These are phyloP conservation scores for Brachyhypopomus occidentalis DNA, from an alignment of 2,113 vertebrate species.

Conservation along the genomic window DNA sequence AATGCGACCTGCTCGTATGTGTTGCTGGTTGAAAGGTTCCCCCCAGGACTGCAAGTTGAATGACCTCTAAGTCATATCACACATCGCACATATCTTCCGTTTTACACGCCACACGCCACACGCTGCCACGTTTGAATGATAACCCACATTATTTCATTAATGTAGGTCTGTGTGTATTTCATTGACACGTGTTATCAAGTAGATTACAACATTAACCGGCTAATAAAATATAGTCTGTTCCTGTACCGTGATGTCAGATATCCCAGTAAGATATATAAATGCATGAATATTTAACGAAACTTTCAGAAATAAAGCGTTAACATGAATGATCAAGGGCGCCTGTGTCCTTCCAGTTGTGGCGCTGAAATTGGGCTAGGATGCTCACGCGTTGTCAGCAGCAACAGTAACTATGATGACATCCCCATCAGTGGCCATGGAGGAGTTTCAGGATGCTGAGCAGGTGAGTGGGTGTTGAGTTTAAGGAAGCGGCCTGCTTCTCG, in stretches of 20 bases:
- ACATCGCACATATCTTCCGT: constrained; percentile 5
- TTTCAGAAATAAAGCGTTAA: neutral
- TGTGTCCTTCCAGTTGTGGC: constrained; percentile 38
- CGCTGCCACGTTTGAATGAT: constrained; percentile 20
- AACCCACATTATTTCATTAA: neutral
- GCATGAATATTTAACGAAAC: neutral
- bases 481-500: neutral
- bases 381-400: constrained; percentile 42
- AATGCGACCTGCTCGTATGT: no score
- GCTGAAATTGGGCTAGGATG: constrained; percentile 54
- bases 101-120: neutral
- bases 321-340: neutral
- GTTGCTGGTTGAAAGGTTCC: neutral
- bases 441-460: constrained; percentile 59
- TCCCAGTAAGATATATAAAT: neutral
- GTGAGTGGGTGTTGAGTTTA: constrained; percentile 39
- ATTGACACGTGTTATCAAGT: neutral
- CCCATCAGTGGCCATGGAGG: constrained; percentile 60
- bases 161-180: neutral
- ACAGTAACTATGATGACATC: constrained; percentile 63
- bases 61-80: constrained; percentile 16
- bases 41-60: neutral
- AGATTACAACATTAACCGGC: no score
- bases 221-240: no score
- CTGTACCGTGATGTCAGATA: neutral